Evolutionary conservation across 2,888 invertebrate genomes (phyloP).

Genomic region (Oscheius sp.): DNA sequence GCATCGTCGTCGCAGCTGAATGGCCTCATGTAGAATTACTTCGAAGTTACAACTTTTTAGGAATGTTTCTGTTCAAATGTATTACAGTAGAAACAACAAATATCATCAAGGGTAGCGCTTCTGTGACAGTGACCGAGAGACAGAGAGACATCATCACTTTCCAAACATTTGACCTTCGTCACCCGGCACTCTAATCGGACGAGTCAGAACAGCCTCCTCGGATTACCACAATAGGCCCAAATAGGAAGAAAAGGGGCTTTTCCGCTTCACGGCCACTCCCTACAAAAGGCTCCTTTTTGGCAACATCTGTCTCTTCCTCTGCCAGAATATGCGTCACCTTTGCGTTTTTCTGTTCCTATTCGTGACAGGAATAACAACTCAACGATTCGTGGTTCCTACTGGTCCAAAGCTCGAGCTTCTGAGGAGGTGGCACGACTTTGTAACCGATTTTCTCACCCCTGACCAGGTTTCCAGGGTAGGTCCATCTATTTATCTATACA

Average conservation of each 20-base stretch:
- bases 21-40: too few relatives aligned
- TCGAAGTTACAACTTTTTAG: too few relatives aligned
- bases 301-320: background rate
- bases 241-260: background rate
- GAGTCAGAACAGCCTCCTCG: background rate
- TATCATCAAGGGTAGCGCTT: too few relatives aligned
- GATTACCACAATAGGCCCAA: slow-evolving; percentile 1
- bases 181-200: slow-evolving; percentile 1
- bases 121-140: too few relatives aligned
- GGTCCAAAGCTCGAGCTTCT: slow-evolving; percentile 24
- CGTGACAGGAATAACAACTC: too few relatives aligned
- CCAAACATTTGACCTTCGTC: too few relatives aligned
- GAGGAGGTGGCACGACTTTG: slow-evolving; percentile 23
- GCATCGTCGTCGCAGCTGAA: too few relatives aligned
- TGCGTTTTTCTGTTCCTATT: background rate
- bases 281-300: background rate
- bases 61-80: too few relatives aligned
- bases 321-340: background rate
- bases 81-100: too few relatives aligned
- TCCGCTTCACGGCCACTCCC: background rate
- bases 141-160: too few relatives aligned
- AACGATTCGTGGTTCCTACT: slow-evolving; percentile 13
- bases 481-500: background rate
- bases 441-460: slow-evolving; percentile 23
- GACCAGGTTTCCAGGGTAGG: slow-evolving; percentile 27